Evolutionary conservation across 2,113 vertebrate genomes (phyloP).

Genomic region (Ophthalmolycus amberensis): DNA sequence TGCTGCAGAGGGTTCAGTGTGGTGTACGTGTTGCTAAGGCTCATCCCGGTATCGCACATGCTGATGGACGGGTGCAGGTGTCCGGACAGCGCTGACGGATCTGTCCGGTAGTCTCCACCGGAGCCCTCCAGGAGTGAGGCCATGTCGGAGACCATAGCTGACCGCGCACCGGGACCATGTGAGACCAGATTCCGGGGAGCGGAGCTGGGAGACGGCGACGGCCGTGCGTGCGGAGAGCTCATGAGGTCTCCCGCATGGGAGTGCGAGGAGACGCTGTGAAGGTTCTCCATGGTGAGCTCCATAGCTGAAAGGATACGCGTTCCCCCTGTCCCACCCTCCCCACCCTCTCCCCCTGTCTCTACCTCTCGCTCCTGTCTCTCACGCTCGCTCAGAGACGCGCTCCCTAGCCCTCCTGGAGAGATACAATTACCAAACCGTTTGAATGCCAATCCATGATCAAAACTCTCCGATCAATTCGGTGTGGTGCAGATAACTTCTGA

Average conservation of each 20-base stretch:
- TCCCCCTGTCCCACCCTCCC: constrained; percentile 78
- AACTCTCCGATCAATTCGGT: constrained; percentile 73
- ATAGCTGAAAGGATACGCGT: constrained; percentile 80
- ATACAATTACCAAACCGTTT: constrained; percentile 79
- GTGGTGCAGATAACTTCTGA: constrained; percentile 53
- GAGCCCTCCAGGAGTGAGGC: constrained; percentile 90
- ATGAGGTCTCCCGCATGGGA: constrained; percentile 92
- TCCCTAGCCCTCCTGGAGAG: constrained; percentile 68
- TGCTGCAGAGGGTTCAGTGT: constrained; percentile 97
- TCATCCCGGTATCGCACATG: constrained; percentile 96
- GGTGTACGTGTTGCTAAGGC: constrained; percentile 94
- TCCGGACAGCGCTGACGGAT: constrained; percentile 87
- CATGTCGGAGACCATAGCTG: constrained; percentile 92
- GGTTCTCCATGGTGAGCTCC: constrained; percentile 97
- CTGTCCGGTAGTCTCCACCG: constrained; percentile 90
- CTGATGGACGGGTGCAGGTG: constrained; percentile 96
- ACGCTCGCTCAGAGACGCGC: constrained; percentile 63
- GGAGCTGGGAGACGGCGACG: constrained; percentile 82
- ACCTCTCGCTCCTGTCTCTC: constrained; percentile 67
- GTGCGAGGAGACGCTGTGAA: constrained; percentile 92
- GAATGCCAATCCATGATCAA: constrained; percentile 86
- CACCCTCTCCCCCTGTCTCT: constrained; percentile 71
- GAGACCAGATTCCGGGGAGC: constrained; percentile 89
- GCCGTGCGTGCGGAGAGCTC: constrained; percentile 89
- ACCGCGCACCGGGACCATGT: constrained; percentile 82